Evolutionary conservation across 2,113 vertebrate species (phyloP).

Genomic region (Tonatia bakeri): DNA sequence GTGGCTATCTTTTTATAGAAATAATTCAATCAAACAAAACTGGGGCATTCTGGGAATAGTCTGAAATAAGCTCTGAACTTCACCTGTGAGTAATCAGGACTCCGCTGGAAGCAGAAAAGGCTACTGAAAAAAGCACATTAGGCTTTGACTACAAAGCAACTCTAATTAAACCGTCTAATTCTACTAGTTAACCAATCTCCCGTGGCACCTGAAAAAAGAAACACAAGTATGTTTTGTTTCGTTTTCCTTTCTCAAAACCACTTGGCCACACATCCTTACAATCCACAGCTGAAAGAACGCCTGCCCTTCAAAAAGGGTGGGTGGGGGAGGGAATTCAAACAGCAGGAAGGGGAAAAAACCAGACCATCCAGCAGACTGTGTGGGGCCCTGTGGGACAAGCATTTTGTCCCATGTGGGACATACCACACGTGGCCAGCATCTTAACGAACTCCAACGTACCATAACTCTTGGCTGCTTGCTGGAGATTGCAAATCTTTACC

Average conservation of each 20-base stretch:
- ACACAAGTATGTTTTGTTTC: neutral
- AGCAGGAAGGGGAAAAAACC: neutral
- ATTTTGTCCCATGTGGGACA: neutral
- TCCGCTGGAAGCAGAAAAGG: neutral
- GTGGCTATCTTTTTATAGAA: neutral
- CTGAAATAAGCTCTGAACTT: slow-evolving; percentile 1
- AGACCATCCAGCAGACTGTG: neutral
- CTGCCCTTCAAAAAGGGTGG: neutral
- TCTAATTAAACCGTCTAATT: neutral
- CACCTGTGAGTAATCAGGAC: neutral
- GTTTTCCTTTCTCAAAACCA: slow-evolving; percentile 41
- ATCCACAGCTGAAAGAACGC: neutral
- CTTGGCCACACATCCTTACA: slow-evolving; percentile 16
- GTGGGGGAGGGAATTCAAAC: neutral
- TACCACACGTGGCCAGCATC: slow-evolving; percentile 43
- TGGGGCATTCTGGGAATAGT: neutral
- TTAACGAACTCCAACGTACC: neutral
- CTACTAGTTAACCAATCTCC: neutral
- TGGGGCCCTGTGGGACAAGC: neutral
- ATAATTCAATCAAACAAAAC: neutral
- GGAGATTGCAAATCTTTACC: neutral
- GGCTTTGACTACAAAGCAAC: neutral
- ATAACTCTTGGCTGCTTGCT: neutral
- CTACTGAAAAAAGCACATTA: neutral
- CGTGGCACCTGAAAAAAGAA: neutral